A percentile compares a stretch with the other conserved stretches of the same genome.
Conservation (phyloP, 2,888 invertebrate genomes). For the Drosophila mettleri region DNA sequence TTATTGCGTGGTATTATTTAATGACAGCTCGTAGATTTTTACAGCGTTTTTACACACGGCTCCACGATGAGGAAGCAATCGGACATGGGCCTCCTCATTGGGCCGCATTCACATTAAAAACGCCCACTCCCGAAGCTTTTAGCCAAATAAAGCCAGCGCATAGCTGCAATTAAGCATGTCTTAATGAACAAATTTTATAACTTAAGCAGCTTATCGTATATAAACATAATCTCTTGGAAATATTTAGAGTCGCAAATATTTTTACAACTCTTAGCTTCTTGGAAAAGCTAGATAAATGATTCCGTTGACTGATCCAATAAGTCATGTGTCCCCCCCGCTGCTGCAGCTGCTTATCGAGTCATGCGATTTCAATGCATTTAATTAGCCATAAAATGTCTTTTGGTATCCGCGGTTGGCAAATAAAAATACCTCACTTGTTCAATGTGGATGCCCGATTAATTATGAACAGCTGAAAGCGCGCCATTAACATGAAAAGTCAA, state of each 20-base stretch:
- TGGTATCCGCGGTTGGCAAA: constrained; percentile 62
- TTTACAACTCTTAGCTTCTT: background rate
- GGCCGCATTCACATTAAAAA: constrained; percentile 14
- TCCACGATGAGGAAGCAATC: constrained; percentile 47
- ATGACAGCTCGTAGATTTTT: constrained; percentile 64
- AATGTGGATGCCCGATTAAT: constrained; percentile 76
- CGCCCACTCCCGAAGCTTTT: constrained; percentile 18
- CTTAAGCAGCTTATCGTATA: constrained; percentile 12
- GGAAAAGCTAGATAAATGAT: constrained; percentile 21
- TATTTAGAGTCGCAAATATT: background rate
- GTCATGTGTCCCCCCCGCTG: constrained; percentile 11
- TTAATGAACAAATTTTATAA: constrained; percentile 4
- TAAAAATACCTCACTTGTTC: constrained; percentile 75
- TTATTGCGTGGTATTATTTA: constrained; percentile 74
- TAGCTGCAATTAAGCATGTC: background rate
- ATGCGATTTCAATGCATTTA: constrained; percentile 66
- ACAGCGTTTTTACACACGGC: constrained; percentile 40
- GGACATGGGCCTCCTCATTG: constrained; percentile 8
- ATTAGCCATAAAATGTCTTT: constrained; percentile 73
- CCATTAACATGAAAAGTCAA: constrained; percentile 80
- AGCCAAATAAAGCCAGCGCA: background rate
- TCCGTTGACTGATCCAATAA: constrained; percentile 20
- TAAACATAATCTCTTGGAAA: constrained; percentile 1
- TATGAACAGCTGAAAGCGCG: constrained; percentile 80
- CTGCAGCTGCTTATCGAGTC: constrained; percentile 36